A percentile compares a stretch with the other conserved stretches of the same genome.
These are phyloP conservation scores for Gadus chalcogrammus DNA, from an alignment of 2,113 vertebrate genomes.

Conservation along the genomic window DNA sequence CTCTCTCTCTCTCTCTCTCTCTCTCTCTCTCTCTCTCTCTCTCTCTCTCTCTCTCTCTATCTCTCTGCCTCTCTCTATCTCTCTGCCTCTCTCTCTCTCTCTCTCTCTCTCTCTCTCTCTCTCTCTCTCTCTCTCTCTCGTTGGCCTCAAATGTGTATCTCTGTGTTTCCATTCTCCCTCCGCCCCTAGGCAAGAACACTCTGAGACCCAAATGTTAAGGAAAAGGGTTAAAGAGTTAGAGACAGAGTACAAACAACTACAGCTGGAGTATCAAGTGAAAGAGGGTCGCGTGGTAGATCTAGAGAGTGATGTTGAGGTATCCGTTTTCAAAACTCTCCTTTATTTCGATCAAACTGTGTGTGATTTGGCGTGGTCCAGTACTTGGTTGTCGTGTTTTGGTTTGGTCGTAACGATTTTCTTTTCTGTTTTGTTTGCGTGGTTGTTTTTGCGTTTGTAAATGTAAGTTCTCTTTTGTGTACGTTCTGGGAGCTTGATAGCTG, in stretches of 20 bases:
- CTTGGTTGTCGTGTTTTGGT: slow-evolving; percentile 47
- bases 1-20: too few relatives aligned
- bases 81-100: slow-evolving; percentile 12
- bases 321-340: slow-evolving; percentile 42
- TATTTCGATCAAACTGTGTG: slow-evolving; percentile 46
- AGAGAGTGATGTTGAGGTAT: slow-evolving; percentile 80
- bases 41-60: not conserved
- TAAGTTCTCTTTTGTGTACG: slow-evolving; percentile 19
- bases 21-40: slow-evolving; percentile 4
- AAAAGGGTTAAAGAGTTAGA: slow-evolving; percentile 81
- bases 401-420: slow-evolving; percentile 25
- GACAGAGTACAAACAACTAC: slow-evolving; percentile 80
- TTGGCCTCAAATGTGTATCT: slow-evolving; percentile 39
- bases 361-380: slow-evolving; percentile 49
- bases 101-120: not conserved
- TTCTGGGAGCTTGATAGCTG: too few relatives aligned
- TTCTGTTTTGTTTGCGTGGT: slow-evolving; percentile 34
- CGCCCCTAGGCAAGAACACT: slow-evolving; percentile 76
- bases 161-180: slow-evolving; percentile 51
- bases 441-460: slow-evolving; percentile 17
- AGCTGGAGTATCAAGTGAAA: slow-evolving; percentile 77
- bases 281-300: slow-evolving; percentile 74
- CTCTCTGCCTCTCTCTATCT: not conserved
- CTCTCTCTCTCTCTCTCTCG: slow-evolving; percentile 2
- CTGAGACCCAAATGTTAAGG: slow-evolving; percentile 79